Evolutionary conservation across 2,888 invertebrate species (phyloP).

Genomic region (Tetragonula carbonaria): DNA sequence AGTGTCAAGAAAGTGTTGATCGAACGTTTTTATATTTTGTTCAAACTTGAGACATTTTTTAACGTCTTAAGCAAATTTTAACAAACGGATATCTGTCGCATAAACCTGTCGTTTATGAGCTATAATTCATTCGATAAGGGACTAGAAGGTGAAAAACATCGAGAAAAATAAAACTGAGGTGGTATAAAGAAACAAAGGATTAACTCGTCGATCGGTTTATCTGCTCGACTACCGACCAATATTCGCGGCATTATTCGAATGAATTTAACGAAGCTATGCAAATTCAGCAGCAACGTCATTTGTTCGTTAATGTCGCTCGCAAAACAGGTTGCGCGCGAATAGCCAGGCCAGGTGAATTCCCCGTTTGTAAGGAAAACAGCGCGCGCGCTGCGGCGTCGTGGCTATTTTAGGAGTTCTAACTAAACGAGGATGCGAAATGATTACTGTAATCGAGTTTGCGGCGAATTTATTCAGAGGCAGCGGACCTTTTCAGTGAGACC

Average conservation of each 20-base stretch:
- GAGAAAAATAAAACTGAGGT: neutral
- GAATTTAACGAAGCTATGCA: slow-evolving; percentile 14
- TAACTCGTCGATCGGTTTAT: neutral
- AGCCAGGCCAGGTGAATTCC: neutral
- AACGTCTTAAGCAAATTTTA: too few species aligned
- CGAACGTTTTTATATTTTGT: too few species aligned
- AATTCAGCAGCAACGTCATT: slow-evolving; percentile 15
- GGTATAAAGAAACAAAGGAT: neutral
- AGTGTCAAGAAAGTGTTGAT: too few species aligned
- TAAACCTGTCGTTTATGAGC: neutral
- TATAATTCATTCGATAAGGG: neutral
- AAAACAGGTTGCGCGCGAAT: slow-evolving; percentile 17
- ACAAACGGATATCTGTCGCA: too few species aligned
- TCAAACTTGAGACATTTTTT: too few species aligned
- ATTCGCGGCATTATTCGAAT: neutral
- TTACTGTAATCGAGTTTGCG: slow-evolving; percentile 43
- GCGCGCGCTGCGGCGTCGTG: neutral
- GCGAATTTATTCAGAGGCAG: slow-evolving; percentile 41
- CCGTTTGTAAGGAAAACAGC: slow-evolving; percentile 19
- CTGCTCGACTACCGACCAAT: too few species aligned
- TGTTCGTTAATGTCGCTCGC: slow-evolving; percentile 15
- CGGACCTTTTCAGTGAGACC: slow-evolving; percentile 35
- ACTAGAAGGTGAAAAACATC: neutral
- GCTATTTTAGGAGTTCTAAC: slow-evolving; percentile 46
- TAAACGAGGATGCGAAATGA: slow-evolving; percentile 23